Evolutionary conservation across 2,888 invertebrate genomes (phyloP), one percentile per base, ranked within the genome.

Genomic region (Stenodera caucasica): DNA sequence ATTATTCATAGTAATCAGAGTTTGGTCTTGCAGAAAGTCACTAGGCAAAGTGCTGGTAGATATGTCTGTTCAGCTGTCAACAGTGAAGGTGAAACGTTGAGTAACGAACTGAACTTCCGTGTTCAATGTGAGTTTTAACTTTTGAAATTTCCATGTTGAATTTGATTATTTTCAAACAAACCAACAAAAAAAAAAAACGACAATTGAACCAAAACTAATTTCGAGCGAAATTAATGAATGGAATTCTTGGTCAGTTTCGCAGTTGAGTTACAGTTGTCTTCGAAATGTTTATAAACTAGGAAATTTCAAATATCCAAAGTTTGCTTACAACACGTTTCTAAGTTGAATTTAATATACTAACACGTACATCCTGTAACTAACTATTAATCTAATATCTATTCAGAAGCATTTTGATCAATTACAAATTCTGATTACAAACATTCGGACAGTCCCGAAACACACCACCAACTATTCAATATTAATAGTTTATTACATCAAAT

Each of bases 1-100:
- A 90, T 95, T 72, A 92, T 95, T 77, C 89, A 92, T 80, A 93
- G 93, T 80, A 94, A 94, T 84, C 94, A 95, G 82, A 94, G 94
- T 78, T 84, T 95, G 70, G 95, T 95, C 65, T 86, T 95, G 76
- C 95, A 95, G 82, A 91, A 90, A 82, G 93, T 95, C 72, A 92
- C 92, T 63, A 86, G 92, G 67, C 88, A 89, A 79, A 91, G 90
- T 79, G 91, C 92, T 67, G 95, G 95, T 66, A 87, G 88, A 72
- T 95, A 95, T 83, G 89, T 91, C 69, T 95, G 95, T 82, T 90
- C 92, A 64, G 94, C 93, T 64, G 89, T 91, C 75, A 95, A 95
- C 82, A 88, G 88, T 56, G 90, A 94, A 81, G 93, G 94, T 26
- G 93, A 93, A 83, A 92, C 93, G 54, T 87, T 89, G 77, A 94